A percentile compares a stretch with the other conserved stretches of the same genome.
These are phyloP conservation scores for Enteromius radiatus DNA, from an alignment of 2,797 vertebrate species.

Conservation along the genomic window DNA sequence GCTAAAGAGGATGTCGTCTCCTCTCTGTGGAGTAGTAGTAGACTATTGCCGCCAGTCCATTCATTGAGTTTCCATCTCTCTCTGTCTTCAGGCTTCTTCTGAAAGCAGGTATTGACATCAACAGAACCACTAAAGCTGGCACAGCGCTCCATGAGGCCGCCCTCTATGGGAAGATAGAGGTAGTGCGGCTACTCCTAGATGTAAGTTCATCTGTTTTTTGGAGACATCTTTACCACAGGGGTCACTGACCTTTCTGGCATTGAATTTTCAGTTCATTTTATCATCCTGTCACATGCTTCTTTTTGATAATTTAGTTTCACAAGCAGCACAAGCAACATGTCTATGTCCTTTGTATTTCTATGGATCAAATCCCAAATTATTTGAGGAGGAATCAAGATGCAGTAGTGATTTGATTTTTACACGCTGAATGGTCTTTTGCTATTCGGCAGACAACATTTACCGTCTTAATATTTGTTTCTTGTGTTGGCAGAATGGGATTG, in stretches of 20 bases:
- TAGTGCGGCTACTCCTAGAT: constrained; percentile 91
- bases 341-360: neutral
- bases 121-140: constrained; percentile 91
- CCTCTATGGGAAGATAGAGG: constrained; percentile 93
- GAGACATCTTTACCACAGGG: neutral
- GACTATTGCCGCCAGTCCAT: neutral
- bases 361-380: neutral
- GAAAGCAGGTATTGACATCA: constrained; percentile 93
- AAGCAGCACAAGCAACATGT: neutral
- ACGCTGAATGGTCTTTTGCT: neutral
- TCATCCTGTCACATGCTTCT: neutral
- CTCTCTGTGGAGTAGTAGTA: neutral
- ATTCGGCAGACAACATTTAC: neutral
- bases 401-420: neutral
- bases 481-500: constrained; percentile 83
- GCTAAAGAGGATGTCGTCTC: constrained; percentile 21
- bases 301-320: neutral
- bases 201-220: constrained; percentile 73
- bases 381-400: neutral
- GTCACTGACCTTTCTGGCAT: neutral
- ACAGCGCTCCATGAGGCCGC: constrained; percentile 92
- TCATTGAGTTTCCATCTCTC: neutral
- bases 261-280: neutral
- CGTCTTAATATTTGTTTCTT: neutral
- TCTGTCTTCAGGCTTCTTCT: constrained; percentile 83